Percentiles rank a stretch among this genome's conserved stretches.
These are phyloP conservation scores for Raja brachyura DNA, from an alignment of 2,113 vertebrate species.

Conservation along the genomic window DNA sequence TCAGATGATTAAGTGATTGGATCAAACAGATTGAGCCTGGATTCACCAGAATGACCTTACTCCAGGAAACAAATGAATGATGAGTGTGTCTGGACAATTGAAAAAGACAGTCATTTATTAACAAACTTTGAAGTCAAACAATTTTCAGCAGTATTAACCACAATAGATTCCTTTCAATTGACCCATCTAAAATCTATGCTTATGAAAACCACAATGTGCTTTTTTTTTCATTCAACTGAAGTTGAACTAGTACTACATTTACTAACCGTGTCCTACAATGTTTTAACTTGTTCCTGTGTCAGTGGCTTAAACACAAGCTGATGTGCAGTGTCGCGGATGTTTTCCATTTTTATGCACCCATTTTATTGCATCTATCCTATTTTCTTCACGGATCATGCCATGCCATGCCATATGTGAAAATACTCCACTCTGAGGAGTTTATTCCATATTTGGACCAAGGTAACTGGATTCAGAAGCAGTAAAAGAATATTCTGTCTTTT, in stretches of 20 bases:
- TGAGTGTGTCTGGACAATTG: conserved; percentile 13
- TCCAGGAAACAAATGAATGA: conserved; percentile 15
- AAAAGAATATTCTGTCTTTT: neutral
- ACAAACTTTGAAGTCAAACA: conserved; percentile 2
- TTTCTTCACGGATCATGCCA: neutral
- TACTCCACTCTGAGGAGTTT: neutral
- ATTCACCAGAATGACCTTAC: conserved; percentile 14
- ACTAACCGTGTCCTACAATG: neutral
- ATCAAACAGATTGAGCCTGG: neutral
- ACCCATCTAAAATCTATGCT: neutral
- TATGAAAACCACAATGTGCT: neutral
- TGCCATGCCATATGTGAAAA: neutral
- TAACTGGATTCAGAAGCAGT: neutral
- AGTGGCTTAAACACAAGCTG: neutral
- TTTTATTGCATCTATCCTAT: neutral
- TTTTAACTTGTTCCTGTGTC: neutral
- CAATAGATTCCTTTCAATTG: neutral
- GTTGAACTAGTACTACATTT: neutral
- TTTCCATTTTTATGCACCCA: neutral
- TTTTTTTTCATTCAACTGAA: neutral
- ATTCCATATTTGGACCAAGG: neutral
- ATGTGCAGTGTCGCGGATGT: neutral
- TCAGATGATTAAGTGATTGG: conserved; percentile 20
- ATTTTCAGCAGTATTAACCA: neutral
- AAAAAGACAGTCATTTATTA: neutral